phyloP scores from a whole-genome alignment of 2,888 invertebrate species.

The Serrognathus titanus region DNA sequence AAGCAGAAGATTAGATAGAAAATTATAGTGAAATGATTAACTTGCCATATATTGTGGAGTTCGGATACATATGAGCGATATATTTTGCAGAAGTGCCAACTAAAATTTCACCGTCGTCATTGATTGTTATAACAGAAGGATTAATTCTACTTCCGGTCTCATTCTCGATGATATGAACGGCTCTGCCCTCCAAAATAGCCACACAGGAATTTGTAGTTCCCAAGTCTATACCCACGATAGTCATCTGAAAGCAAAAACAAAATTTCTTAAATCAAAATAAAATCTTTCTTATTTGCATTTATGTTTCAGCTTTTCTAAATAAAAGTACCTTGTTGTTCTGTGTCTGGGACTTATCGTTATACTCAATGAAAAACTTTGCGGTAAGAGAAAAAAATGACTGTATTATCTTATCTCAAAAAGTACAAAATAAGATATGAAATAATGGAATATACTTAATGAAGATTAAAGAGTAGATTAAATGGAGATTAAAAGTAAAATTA shows the following conservation, averaged over 20 bases:
- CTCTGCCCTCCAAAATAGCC: conserved; percentile 16
- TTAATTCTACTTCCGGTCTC: conserved; percentile 14
- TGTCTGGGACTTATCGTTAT: not conserved
- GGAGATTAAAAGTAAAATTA: too few relatives aligned
- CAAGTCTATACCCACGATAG: conserved; percentile 21
- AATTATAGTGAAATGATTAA: not conserved
- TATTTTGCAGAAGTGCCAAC: conserved; percentile 18
- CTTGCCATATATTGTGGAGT: conserved; percentile 24
- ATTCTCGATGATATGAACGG: conserved; percentile 18
- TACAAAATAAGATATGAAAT: too few relatives aligned
- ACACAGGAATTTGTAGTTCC: conserved; percentile 26
- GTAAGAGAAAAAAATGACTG: too few relatives aligned
- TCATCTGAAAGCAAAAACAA: too few relatives aligned
- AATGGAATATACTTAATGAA: too few relatives aligned
- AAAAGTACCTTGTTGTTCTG: not conserved
- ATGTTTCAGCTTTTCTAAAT: not conserved
- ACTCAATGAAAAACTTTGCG: too few relatives aligned
- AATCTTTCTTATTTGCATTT: too few relatives aligned
- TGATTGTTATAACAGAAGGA: conserved; percentile 23
- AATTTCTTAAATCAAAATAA: too few relatives aligned
- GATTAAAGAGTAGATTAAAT: too few relatives aligned
- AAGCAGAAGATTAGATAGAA: conserved; percentile 14
- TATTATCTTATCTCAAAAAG: too few relatives aligned
- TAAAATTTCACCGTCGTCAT: conserved; percentile 1
- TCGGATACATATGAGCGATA: conserved; percentile 9